Percentiles rank a stretch among this genome's conserved stretches.
These are phyloP conservation scores for Aphodius sticticus DNA, from an alignment of 2,888 invertebrate genomes.

Conservation along the genomic window DNA sequence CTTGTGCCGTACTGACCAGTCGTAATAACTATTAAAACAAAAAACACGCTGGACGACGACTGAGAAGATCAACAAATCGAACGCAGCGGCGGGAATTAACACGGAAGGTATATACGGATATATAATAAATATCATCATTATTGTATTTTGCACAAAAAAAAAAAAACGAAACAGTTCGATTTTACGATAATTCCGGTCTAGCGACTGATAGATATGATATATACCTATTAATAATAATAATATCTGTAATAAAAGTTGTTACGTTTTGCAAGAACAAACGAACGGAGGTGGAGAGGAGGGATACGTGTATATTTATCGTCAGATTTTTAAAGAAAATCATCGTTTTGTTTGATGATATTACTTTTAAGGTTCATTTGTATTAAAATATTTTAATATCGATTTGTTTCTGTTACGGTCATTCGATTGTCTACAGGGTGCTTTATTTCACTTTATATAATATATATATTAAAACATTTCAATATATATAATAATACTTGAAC, in stretches of 20 bases:
- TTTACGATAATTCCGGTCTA: neutral
- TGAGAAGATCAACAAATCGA: neutral
- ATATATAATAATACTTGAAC: slow-evolving; percentile 17
- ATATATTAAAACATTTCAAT: slow-evolving; percentile 7
- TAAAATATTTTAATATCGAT: slow-evolving; percentile 11
- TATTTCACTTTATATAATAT: neutral
- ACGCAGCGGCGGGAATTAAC: neutral
- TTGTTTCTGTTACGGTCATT: neutral
- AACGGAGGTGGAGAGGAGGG: neutral
- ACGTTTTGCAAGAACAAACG: neutral
- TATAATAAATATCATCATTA: neutral
- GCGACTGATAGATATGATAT: slow-evolving; percentile 4
- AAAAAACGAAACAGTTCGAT: neutral
- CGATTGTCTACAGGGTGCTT: neutral
- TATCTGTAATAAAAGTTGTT: slow-evolving; percentile 4
- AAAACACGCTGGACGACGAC: neutral
- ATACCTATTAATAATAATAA: neutral
- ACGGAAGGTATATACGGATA: neutral
- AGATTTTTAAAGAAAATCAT: slow-evolving; percentile 16
- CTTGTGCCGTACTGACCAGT: slow-evolving; percentile 23
- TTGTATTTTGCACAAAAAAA: neutral
- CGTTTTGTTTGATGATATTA: slow-evolving; percentile 15
- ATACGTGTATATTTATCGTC: slow-evolving; percentile 17
- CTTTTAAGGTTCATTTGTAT: slow-evolving; percentile 10
- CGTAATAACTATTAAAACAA: neutral